Conservation (phyloP, 2,888 invertebrate species). For the Stegana nigrithorax region DNA sequence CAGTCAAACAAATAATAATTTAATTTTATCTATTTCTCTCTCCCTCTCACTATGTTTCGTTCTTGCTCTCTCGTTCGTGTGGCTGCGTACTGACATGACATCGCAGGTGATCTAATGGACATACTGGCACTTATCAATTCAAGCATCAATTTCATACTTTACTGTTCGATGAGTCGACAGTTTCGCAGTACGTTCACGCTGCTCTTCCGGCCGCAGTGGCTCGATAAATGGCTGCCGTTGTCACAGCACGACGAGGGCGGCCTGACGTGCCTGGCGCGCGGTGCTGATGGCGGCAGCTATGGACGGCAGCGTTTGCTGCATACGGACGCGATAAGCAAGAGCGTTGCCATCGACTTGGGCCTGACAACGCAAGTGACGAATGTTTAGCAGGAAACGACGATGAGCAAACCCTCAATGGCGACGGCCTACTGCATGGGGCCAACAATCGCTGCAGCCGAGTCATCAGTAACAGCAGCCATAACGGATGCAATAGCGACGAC, state of each 20-base stretch:
- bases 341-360: slow-evolving; percentile 53
- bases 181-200: slow-evolving; percentile 84
- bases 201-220: slow-evolving; percentile 77
- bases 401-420: neutral
- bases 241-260: slow-evolving; percentile 63
- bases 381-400: slow-evolving; percentile 65
- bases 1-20: neutral
- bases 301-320: slow-evolving; percentile 49
- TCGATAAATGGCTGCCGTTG: slow-evolving; percentile 69
- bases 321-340: slow-evolving; percentile 57
- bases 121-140: slow-evolving; percentile 91
- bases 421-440: neutral
- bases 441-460: slow-evolving; percentile 4
- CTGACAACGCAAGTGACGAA: slow-evolving; percentile 68
- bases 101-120: slow-evolving; percentile 86
- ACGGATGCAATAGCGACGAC: slow-evolving; percentile 6
- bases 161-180: slow-evolving; percentile 94
- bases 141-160: slow-evolving; percentile 93
- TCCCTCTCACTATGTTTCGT: neutral
- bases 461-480: slow-evolving; percentile 26
- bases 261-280: slow-evolving; percentile 34
- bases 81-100: too few relatives aligned
- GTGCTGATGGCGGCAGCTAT: slow-evolving; percentile 42
- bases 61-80: neutral
- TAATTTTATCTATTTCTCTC: neutral